Base-by-base conservation (phyloP, 2,797 vertebrate genomes). In the Cottoperca gobio region DNA sequence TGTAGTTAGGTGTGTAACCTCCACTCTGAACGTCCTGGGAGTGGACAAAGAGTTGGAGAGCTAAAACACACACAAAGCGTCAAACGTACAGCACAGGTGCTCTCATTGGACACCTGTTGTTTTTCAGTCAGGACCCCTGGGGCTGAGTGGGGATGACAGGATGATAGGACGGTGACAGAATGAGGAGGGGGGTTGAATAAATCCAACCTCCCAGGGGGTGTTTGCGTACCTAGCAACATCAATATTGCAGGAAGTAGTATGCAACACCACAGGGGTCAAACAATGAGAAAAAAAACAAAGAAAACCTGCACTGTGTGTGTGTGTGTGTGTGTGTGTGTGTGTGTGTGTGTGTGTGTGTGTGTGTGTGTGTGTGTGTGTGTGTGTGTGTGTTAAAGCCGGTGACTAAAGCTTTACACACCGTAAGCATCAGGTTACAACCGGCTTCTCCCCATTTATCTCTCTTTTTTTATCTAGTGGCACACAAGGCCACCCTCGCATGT, bases 21-120 rank as follows among this genome's bases (percentile, higher is more conserved):
- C 12, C 3, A 45, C 54, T 23, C 17, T 53, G 8, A 57, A 39
- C 23, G 45, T 73, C 45, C 42, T 40, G 19, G 28, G n/a, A 59
- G 35, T 42, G 19, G 28, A 42, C 21, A 40, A 39, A 19, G 28
- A 49, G 37, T 13, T 53, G 12, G 40, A 70, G 26, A 43, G 59
- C 23, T 24, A 28, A 61, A 63, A 76, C 46, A 60, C 33, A 52
- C 48, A 72, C 23, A 6, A 23, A 37, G 37, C 31, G 42, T 74
- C 49, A 70, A 74, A 77, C 28, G 24, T 50, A 62, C 64, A 68
- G 67, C n/a, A 79, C 88, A 87, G 84, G 79, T 83, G 86, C 63
- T 83, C 68, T 71, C 76, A 59, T 21, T 72, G 66, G 66, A 87
- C 91, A 93, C 87, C 92, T 92, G 92, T 87, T 81, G 83, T 39